These are phyloP conservation scores for Macrotis lagotis DNA, from an alignment of 2,113 vertebrate genomes.

Conservation along the genomic window DNA sequence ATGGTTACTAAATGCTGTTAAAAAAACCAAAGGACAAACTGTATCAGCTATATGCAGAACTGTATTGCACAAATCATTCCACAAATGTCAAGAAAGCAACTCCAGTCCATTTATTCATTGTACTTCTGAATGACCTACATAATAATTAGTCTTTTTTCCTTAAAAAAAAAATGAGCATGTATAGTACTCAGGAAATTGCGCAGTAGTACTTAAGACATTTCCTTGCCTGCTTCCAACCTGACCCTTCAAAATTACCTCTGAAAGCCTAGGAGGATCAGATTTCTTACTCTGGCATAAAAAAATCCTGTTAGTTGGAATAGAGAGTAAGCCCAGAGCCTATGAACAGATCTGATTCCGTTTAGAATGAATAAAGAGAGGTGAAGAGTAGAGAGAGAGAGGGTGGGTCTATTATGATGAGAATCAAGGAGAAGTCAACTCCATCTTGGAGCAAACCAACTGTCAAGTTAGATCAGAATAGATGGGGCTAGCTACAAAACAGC, in stretches of 20 bases:
- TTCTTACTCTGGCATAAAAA: background rate
- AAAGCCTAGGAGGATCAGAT: background rate
- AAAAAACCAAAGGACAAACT: background rate
- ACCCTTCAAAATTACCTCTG: background rate
- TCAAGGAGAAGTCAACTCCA: background rate
- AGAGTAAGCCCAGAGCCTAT: background rate
- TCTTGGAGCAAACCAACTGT: background rate
- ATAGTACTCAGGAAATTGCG: background rate
- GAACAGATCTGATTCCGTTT: background rate
- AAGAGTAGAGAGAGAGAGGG: background rate
- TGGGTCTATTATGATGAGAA: background rate
- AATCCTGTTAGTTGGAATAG: background rate
- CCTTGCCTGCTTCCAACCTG: background rate
- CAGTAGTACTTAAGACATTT: background rate
- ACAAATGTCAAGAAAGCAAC: conserved; percentile 39
- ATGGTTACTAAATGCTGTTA: background rate
- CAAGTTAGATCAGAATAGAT: background rate
- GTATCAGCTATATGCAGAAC: background rate
- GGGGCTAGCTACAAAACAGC: background rate
- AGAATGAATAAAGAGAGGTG: background rate
- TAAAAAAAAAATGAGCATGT: conserved; percentile 24
- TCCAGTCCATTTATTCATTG: conserved; percentile 60
- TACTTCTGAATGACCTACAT: conserved; percentile 68
- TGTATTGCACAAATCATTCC: conserved; percentile 89
- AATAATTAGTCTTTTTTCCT: conserved; percentile 78